phyloP scores from a whole-genome alignment of 2,113 vertebrate species.

The Pygoscelis adeliae region DNA sequence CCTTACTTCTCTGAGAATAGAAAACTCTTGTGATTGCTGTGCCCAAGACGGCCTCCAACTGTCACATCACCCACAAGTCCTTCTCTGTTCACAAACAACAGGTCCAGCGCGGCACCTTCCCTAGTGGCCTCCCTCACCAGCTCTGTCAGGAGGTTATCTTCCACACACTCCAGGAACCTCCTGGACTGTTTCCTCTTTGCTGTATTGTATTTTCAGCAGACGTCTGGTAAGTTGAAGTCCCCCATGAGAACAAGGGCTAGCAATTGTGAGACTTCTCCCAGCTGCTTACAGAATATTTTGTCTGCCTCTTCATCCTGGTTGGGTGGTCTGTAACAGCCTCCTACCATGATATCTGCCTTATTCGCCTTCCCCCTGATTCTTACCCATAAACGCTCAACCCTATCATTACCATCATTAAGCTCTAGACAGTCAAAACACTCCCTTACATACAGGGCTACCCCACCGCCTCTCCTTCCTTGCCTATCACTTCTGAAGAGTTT shows the following conservation, averaged over 20 bases:
- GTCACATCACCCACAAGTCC: not conserved
- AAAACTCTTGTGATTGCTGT: not conserved
- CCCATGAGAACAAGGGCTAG: not conserved
- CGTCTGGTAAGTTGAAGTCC: not conserved
- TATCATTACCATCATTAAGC: not conserved
- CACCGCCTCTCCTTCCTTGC: not conserved
- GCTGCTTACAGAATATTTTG: not conserved
- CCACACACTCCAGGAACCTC: not conserved
- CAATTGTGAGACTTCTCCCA: not conserved
- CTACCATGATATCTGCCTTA: not conserved
- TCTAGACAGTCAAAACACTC: not conserved
- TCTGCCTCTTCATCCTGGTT: not conserved
- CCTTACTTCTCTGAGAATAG: not conserved
- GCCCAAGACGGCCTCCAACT: not conserved
- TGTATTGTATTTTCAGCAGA: not conserved
- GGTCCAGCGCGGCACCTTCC: fast-evolving
- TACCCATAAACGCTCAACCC: not conserved
- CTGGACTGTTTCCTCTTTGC: not conserved
- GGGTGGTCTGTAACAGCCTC: not conserved
- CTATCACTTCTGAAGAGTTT: not conserved
- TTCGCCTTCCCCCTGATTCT: not conserved
- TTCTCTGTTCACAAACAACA: not conserved
- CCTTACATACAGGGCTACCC: not conserved
- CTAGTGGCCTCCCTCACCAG: not conserved
- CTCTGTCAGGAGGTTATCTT: not conserved